Evolutionary conservation across 2,797 vertebrate genomes (phyloP), one percentile per base, ranked within the genome.

Genomic region (Rhinatrema bivittatum): DNA sequence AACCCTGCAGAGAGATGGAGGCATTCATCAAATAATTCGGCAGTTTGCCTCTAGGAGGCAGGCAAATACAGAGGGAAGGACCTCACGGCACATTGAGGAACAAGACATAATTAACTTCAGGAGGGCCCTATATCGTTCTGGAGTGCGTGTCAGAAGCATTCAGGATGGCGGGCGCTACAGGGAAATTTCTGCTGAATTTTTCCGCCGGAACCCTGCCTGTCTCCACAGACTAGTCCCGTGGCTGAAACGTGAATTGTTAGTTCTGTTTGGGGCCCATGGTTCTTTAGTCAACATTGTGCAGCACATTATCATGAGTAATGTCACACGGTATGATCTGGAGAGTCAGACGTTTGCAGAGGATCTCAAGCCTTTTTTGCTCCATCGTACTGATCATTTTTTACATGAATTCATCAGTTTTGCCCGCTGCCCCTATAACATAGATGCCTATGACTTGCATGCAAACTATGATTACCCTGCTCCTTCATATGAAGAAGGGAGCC

Each of bases 321-420:
- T 98, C 9, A 91, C 88, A 10, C 78, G 84, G 8, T 86, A 83
- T 5, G 84, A 97, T 38, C 65, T 98, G 73, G 91, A 93, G 28
- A 87, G 91, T 25, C 72, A 78, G 23, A 84, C 84, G 14, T 90
- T 98, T 64, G 73, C 78, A 14, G 85, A 88, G 3, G 87, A 95
- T 25, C 79, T 98, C 39, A 78, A 84, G 46, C 93, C 94, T 0
- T 98, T 97, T 65, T 66, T 98, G 29, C 80, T 90, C 39, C 86
- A 82, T 19, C 85, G 88, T 24, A 93, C 93, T 3, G 90, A 93
- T 11, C 95, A 98, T 62, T 97, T 98, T 60, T 60, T 98, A 20
- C 94, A 98, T 0, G 94, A 98, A 49, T 97, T 98, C 46, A 83
- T 91, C 46, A 91, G 79, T 58, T 98, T 95, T 59, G 93, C 93